These are phyloP conservation scores for Rhombomys opimus DNA, from an alignment of 2,113 vertebrate species.

Conservation along the genomic window DNA sequence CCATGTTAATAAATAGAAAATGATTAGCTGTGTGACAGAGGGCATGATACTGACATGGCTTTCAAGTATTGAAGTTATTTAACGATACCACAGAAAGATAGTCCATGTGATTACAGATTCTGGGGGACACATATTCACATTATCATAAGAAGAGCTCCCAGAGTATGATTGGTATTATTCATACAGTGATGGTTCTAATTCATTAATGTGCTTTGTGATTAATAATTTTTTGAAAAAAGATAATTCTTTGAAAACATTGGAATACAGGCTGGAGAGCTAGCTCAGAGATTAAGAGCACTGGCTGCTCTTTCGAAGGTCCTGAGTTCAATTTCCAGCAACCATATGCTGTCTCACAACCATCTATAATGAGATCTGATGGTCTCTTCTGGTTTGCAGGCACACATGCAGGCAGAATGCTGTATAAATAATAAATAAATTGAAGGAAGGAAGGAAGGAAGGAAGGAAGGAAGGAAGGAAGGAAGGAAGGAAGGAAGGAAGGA, in stretches of 20 bases:
- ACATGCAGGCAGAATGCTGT: no score
- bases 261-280: no score
- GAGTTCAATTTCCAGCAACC: no score
- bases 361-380: no score
- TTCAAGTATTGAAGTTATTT: slow-evolving; percentile 7
- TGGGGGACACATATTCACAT: neutral
- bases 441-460: no score
- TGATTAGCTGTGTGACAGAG: neutral
- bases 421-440: no score
- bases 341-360: no score
- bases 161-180: neutral
- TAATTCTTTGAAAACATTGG: neutral
- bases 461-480: no score
- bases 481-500: no score
- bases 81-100: neutral
- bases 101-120: neutral
- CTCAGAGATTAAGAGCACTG: no score
- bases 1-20: neutral
- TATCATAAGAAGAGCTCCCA: neutral
- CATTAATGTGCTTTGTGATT: slow-evolving; percentile 33
- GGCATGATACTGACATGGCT: neutral
- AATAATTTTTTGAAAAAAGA: neutral
- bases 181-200: neutral
- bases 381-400: no score
- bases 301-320: no score